These are phyloP conservation scores for Microcebus ravelobensis DNA, from an alignment of 2,113 vertebrate species.

Conservation along the genomic window DNA sequence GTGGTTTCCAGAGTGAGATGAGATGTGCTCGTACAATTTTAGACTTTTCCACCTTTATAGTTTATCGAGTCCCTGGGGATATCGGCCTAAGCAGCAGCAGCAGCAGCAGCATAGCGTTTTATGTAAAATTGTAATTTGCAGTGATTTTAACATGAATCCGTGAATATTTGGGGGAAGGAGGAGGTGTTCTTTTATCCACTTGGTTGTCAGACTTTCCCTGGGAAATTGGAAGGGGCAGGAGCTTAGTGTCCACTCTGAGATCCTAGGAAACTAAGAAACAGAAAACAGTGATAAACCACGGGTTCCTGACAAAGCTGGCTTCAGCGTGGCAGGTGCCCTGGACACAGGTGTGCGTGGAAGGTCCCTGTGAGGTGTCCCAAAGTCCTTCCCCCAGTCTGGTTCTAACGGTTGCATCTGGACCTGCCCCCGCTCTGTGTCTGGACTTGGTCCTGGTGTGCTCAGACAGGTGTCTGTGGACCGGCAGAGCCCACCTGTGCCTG, in stretches of 20 bases:
- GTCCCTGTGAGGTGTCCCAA: fast-evolving
- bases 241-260: fast-evolving
- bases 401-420: fast-evolving
- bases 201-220: fast-evolving
- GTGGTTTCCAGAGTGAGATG: not conserved
- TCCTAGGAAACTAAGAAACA: fast-evolving
- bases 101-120: fast-evolving
- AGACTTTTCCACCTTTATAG: too few species aligned
- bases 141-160: fast-evolving
- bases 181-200: fast-evolving
- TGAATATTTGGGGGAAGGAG: fast-evolving
- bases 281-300: fast-evolving
- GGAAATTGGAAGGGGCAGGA: fast-evolving
- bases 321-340: fast-evolving
- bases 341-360: fast-evolving
- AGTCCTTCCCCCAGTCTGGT: fast-evolving
- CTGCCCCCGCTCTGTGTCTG: fast-evolving
- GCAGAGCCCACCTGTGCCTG: fast-evolving
- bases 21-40: fast-evolving
- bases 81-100: fast-evolving
- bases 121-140: fast-evolving
- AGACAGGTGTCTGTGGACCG: fast-evolving
- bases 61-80: fast-evolving
- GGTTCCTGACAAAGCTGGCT: fast-evolving
- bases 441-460: fast-evolving